Base-by-base conservation (phyloP, 2,113 vertebrate genomes). In the Microcebus griseorufus region DNA sequence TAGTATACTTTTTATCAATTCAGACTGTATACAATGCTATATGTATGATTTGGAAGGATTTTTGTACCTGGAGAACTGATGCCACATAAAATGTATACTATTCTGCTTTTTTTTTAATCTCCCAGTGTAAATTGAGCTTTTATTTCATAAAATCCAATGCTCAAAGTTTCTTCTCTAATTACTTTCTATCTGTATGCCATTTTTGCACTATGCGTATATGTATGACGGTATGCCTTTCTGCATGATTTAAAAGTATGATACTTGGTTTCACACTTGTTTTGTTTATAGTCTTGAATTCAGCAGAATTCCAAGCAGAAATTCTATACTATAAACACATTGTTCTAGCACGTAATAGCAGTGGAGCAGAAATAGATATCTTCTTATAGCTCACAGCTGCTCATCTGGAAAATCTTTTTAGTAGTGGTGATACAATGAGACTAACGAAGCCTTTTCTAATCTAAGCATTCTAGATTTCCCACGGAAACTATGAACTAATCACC, bases 241-340 rank as follows among this genome's bases (percentile, higher is more conserved):
- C 3, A n/a, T 55, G 29, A 65, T 73, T 83, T 72, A 34, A 90
- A 87, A 90, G 29, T 22, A 37, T n/a, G 23, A 62, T 73, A 39
- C 32, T 79, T 80, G 29, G 62, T 32, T 62, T 84, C 25, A 65
- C 22, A 90, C 48, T 64, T 82, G 69, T 10, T 82, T 16, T 81
- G 51, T 53, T 91, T n/a, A 51, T 92, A 58, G 34, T 95, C 60
- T 92, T 84, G 73, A 94, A 69, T 73, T 79, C 53, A 42, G 39
- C 2, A 94, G 69, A 87, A 83, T 93, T 93, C 42, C 62, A 92
- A 37, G 22, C 14, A 83, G 89, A 81, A 94, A 91, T 84, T 93
- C 62, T 83, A 67, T 53, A 65, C 55, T 80, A 10, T 64, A 29
- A 64, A 64, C 27, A 64, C 60, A 27, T 64, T 27, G 60, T 27